Conservation (phyloP, 2,113 vertebrate species). For the Pedetes capensis region DNA sequence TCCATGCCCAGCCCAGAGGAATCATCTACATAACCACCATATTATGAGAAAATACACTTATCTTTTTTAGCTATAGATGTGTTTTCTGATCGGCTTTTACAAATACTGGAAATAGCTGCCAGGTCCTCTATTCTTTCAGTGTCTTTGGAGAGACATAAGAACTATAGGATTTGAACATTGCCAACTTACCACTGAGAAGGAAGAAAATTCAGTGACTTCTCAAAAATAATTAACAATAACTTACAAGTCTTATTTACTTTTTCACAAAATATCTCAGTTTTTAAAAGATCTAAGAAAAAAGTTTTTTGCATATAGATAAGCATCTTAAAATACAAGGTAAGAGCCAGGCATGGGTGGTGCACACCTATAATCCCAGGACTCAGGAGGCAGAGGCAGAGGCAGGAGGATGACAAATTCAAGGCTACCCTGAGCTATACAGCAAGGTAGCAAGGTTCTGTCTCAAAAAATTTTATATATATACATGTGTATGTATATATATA, state of each 20-base stretch:
- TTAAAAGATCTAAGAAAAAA: neutral
- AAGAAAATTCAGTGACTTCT: neutral
- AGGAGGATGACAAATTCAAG: too few species aligned
- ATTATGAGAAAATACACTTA: neutral
- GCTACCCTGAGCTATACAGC: too few species aligned
- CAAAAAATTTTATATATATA: too few species aligned
- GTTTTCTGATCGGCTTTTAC: neutral
- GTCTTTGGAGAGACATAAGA: constrained; percentile 13
- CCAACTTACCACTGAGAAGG: neutral
- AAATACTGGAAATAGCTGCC: neutral
- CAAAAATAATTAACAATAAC: neutral
- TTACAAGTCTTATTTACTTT: constrained; percentile 23
- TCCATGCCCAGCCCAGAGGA: too few species aligned
- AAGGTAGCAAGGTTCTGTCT: too few species aligned
- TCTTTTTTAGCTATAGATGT: neutral
- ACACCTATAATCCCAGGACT: too few species aligned
- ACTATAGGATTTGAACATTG: neutral
- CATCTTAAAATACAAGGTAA: neutral
- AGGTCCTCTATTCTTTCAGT: neutral
- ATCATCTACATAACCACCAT: neutral
- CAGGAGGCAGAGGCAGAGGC: too few species aligned
- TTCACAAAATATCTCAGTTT: neutral
- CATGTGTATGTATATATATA: too few species aligned
- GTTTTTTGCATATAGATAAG: neutral
- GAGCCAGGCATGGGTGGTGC: too few species aligned